Evolutionary conservation across 2,888 invertebrate genomes (phyloP), one percentile per base, ranked within the genome.

Genomic region (Dugesia japonica): DNA sequence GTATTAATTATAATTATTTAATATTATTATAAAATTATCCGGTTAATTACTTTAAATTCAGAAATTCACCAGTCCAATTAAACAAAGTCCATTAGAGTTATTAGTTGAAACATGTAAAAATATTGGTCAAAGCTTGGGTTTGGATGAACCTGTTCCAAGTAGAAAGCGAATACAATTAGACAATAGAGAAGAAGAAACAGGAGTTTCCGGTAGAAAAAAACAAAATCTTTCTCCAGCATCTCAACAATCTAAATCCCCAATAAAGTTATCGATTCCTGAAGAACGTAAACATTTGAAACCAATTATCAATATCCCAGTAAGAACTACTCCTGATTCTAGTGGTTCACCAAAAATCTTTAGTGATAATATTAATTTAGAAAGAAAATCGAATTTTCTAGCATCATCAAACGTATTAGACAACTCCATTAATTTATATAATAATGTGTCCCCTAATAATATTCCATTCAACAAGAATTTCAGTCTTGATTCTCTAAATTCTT

Each of bases 41-140:
- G n/a, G n/a, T n/a, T n/a, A n/a, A n/a, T n/a, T n/a, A 20, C 4
- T 56, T 56, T n/a, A n/a, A 13, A n/a, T n/a, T 56, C 17, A 56
- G 56, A 56, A 56, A 56, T 56, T 9, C 17, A 7, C 56, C 56
- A n/a, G 23, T 23, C 17, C 56, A 56, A 56, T n/a, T 9, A 56
- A 56, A 56, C 56, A 56, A 56, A 56, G 56, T n/a, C 56, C 56
- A n/a, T 23, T 56, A n/a, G 56, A 56, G 23, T 56, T 56, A n/a
- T n/a, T 56, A n/a, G 56, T 56, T 4, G 56, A 56, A 56, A 56
- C 56, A 4, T 56, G 56, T n/a, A 56, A 56, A 56, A 56, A 56
- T 56, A 56, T 56, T 56, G 56, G 56, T n/a, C 56, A 56, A 1
- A 56, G 56, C 17, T 23, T 56, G 7, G 56, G 56, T n/a, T n/a